Evolutionary conservation across 2,113 vertebrate species (phyloP).

Genomic region (Tragelaphus scriptus): DNA sequence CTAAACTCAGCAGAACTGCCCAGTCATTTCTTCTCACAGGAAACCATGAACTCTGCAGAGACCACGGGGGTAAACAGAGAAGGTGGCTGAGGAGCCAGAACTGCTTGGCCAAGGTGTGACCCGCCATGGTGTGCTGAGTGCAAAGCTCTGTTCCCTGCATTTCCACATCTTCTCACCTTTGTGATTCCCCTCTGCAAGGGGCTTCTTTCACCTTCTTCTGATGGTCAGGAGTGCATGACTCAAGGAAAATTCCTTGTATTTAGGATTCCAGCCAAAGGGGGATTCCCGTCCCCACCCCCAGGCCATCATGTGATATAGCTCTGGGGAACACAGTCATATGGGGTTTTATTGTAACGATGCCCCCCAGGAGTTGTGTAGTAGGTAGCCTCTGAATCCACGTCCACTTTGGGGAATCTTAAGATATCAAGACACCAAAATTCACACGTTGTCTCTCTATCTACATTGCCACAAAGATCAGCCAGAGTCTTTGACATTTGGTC

Average conservation of each 20-base stretch:
- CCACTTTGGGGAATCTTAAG: neutral
- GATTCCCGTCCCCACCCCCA: neutral
- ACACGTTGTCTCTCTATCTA: neutral
- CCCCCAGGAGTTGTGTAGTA: neutral
- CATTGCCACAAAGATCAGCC: neutral
- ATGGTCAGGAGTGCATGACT: neutral
- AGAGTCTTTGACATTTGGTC: neutral
- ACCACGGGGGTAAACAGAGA: neutral
- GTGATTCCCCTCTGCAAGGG: neutral
- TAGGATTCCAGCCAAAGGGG: neutral
- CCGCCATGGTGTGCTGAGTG: rapidly evolving
- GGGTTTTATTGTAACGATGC: neutral
- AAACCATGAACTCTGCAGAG: neutral
- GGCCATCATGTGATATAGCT: neutral
- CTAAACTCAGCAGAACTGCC: neutral
- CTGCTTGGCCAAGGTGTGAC: neutral
- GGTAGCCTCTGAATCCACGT: neutral
- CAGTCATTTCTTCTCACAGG: no score
- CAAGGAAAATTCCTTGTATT: neutral
- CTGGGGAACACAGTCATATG: neutral
- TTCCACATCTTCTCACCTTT: neutral
- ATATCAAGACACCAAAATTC: neutral
- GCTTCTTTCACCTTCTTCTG: neutral
- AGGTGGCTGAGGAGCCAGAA: neutral
- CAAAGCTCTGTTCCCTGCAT: neutral